Percentiles rank a stretch among this genome's conserved stretches.
Conservation (phyloP, 2,888 invertebrate genomes). For the Cinara cedri region DNA sequence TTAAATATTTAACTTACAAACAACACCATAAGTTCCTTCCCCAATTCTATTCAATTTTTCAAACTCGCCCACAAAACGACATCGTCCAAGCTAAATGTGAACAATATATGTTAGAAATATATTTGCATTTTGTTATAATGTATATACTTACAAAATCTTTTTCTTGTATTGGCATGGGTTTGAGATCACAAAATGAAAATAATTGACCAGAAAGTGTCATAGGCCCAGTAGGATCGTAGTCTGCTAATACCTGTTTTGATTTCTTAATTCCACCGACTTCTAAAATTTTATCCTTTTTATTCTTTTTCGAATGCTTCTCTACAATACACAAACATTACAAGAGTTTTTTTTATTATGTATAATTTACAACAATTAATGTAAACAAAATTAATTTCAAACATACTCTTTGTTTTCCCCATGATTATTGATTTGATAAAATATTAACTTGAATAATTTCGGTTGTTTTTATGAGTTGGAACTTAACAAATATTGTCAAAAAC, state of each 20-base stretch:
- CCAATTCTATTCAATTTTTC: conserved; percentile 96
- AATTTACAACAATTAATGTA: background rate
- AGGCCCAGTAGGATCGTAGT: conserved; percentile 76
- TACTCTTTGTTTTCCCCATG: conserved; percentile 51
- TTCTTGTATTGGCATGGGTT: conserved; percentile 85
- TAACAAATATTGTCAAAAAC: background rate
- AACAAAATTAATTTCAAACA: background rate
- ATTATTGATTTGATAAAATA: background rate
- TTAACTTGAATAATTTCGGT: background rate
- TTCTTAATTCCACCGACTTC: conserved; percentile 45
- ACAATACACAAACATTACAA: background rate
- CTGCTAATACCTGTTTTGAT: conserved; percentile 46
- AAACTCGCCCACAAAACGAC: conserved; percentile 93
- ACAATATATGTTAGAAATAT: conserved; percentile 31
- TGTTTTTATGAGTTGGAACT: background rate
- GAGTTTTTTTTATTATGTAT: background rate
- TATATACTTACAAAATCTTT: conserved; percentile 75
- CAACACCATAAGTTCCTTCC: conserved; percentile 98
- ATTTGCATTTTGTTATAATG: background rate
- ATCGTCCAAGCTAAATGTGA: conserved; percentile 76
- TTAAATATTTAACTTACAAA: conserved; percentile 74
- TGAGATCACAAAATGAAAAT: conserved; percentile 80
- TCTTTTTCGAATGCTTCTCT: conserved; percentile 52
- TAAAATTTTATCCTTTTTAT: conserved; percentile 40
- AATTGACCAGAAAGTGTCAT: conserved; percentile 80